A percentile compares a stretch with the other conserved stretches of the same genome.
Conservation (phyloP, 2,888 invertebrate genomes). For the Dasysyrphus tricinctus region DNA sequence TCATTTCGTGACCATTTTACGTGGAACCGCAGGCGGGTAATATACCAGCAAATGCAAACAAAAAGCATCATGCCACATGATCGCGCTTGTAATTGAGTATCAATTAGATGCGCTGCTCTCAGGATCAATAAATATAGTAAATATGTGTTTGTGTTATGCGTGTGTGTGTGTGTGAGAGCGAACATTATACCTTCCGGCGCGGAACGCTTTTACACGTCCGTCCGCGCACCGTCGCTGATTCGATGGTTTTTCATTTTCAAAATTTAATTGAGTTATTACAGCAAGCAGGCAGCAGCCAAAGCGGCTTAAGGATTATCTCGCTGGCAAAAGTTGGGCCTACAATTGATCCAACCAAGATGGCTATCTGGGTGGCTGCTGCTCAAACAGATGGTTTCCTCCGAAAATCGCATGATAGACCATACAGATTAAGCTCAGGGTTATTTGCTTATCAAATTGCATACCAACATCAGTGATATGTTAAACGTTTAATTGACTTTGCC, state of each 20-base stretch:
- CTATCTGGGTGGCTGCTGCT: constrained; percentile 74
- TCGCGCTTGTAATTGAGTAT: constrained; percentile 71
- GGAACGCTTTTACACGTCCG: constrained; percentile 38
- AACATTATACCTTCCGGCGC: constrained; percentile 47
- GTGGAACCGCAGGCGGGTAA: constrained; percentile 66
- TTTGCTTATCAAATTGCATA: constrained; percentile 72
- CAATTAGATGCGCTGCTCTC: constrained; percentile 71
- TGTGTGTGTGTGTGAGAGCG: constrained; percentile 13
- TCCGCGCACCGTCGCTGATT: constrained; percentile 2
- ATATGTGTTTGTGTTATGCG: constrained; percentile 41
- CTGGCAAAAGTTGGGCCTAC: constrained; percentile 20
- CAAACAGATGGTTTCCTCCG: constrained; percentile 53
- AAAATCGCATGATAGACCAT: constrained; percentile 18
- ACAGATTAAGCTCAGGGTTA: constrained; percentile 58
- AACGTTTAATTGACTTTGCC: constrained; percentile 63
- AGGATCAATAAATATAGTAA: constrained; percentile 54
- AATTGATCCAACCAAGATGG: constrained; percentile 42
- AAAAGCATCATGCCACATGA: constrained; percentile 61
- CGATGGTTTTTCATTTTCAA: constrained; percentile 57
- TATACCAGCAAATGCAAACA: constrained; percentile 67
- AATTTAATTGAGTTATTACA: constrained; percentile 74
- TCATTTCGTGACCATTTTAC: constrained; percentile 66
- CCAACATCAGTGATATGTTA: constrained; percentile 61
- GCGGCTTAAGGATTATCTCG: constrained; percentile 57
- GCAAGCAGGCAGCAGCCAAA: constrained; percentile 18